Conservation (phyloP, 2,888 invertebrate species). For the Andrena dorsata region DNA sequence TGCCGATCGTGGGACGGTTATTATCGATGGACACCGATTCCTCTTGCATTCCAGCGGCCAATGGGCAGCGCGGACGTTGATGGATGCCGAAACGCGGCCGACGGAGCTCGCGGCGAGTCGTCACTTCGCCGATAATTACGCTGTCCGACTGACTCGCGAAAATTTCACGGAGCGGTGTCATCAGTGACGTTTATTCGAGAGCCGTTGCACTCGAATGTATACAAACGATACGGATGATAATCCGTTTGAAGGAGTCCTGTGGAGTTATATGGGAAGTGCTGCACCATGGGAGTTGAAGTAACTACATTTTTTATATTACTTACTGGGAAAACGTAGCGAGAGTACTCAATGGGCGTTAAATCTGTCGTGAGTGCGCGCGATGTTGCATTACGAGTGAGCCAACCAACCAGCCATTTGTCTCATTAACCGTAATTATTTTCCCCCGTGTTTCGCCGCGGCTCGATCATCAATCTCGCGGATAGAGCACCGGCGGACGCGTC, state of each 20-base stretch:
- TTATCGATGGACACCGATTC: slow-evolving; percentile 73
- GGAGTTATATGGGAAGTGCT: no score
- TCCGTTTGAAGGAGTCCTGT: no score
- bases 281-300: no score
- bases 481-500: slow-evolving; percentile 23
- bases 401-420: slow-evolving; percentile 52
- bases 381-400: slow-evolving; percentile 28
- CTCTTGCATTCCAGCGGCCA: slow-evolving; percentile 63
- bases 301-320: no score
- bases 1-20: slow-evolving; percentile 72
- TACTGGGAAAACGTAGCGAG: not conserved
- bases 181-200: not conserved
- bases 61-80: slow-evolving; percentile 65
- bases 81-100: slow-evolving; percentile 60
- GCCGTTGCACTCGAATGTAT: not conserved
- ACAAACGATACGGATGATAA: no score
- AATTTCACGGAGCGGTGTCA: not conserved
- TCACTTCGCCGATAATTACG: slow-evolving; percentile 45
- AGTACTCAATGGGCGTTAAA: slow-evolving; percentile 31
- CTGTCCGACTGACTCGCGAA: not conserved
- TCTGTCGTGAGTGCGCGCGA: slow-evolving; percentile 10
- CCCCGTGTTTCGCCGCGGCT: slow-evolving; percentile 30
- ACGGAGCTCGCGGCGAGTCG: slow-evolving; percentile 49
- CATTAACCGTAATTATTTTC: slow-evolving; percentile 61
- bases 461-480: slow-evolving; percentile 50